These are phyloP conservation scores for Callipepla squamata DNA, from an alignment of 2,113 vertebrate species.

Conservation along the genomic window DNA sequence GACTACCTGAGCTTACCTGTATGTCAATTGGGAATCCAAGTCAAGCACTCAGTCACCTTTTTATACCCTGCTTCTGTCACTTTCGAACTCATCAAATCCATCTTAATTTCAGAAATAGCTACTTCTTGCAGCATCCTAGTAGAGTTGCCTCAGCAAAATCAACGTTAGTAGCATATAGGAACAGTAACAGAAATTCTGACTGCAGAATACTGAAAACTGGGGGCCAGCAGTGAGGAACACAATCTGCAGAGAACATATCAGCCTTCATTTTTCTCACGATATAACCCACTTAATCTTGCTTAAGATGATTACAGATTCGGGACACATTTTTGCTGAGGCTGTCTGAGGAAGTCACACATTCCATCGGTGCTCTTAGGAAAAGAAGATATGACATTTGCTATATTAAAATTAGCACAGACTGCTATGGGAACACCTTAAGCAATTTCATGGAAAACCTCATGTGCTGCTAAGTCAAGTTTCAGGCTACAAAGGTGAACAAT, in stretches of 20 bases:
- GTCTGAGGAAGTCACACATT: not conserved
- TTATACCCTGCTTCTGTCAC: not conserved
- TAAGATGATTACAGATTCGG: not conserved
- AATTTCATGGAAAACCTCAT: not conserved
- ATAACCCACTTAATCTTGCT: not conserved
- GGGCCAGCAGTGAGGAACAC: not conserved
- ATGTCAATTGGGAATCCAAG: not conserved
- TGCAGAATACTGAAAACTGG: not conserved
- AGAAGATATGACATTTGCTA: not conserved
- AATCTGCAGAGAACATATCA: not conserved
- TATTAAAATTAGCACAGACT: not conserved
- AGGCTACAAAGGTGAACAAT: not conserved
- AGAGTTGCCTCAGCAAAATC: not conserved
- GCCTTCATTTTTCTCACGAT: not conserved
- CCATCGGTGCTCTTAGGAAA: not conserved
- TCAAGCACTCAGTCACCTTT: not conserved
- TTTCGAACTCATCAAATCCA: not conserved
- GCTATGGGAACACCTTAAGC: not conserved
- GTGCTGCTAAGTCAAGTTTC: not conserved
- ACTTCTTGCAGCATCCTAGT: not conserved
- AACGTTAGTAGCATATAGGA: rapidly evolving
- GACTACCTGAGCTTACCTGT: not conserved
- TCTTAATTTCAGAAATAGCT: not conserved
- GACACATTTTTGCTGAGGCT: not conserved
- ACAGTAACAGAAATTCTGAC: not conserved